Evolutionary conservation across 2,797 vertebrate species (phyloP).

Genomic region (Chelon auratus): DNA sequence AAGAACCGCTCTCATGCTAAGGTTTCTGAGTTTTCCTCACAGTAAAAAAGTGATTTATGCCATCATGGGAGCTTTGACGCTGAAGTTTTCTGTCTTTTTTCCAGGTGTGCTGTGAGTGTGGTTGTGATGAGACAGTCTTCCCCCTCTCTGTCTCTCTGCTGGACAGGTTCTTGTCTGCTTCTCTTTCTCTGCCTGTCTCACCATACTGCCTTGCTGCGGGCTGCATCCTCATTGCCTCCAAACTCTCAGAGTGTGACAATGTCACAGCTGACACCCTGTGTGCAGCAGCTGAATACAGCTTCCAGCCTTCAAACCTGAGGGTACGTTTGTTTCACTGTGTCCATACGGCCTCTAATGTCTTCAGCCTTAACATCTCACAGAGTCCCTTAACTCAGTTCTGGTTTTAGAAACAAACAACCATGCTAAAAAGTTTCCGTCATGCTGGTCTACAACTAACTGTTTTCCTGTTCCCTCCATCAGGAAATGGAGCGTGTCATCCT

Average conservation of each 20-base stretch:
- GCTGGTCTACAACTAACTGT: background rate
- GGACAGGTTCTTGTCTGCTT: slow-evolving; percentile 81
- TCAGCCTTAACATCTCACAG: too few species aligned
- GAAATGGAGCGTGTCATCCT: slow-evolving; percentile 86
- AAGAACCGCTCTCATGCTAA: slow-evolving; percentile 15
- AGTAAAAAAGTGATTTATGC: background rate
- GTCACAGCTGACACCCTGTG: slow-evolving; percentile 77
- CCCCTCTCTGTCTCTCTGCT: slow-evolving; percentile 83
- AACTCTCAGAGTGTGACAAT: slow-evolving; percentile 81
- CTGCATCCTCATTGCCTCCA: slow-evolving; percentile 86
- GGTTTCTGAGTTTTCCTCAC: background rate
- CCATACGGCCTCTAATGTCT: background rate
- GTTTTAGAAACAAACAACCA: too few species aligned
- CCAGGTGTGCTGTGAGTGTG: slow-evolving; percentile 83
- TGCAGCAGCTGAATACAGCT: slow-evolving; percentile 79
- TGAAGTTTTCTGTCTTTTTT: background rate
- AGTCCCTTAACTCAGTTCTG: too few species aligned
- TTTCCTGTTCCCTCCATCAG: slow-evolving; percentile 47
- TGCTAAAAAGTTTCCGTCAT: background rate
- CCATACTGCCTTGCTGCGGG: slow-evolving; percentile 79
- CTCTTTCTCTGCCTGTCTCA: slow-evolving; percentile 74
- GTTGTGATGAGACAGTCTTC: slow-evolving; percentile 83
- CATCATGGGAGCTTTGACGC: background rate
- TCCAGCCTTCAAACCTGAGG: slow-evolving; percentile 73
- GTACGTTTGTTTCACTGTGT: slow-evolving; percentile 67